Evolutionary conservation across 2,888 invertebrate genomes (phyloP).

Genomic region (Xestia c-nigrum): DNA sequence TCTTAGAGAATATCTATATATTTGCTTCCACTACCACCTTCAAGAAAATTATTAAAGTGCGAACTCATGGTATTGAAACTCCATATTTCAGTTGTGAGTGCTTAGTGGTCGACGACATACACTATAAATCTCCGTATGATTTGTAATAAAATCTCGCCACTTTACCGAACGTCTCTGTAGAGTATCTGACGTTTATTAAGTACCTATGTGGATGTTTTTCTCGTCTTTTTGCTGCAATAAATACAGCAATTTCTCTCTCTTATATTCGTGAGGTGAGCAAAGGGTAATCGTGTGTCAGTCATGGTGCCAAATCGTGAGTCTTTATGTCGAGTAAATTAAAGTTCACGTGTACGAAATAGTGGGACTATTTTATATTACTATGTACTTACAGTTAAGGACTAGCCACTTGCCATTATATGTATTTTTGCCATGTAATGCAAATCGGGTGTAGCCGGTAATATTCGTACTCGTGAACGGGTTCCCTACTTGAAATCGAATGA

Average conservation of each 20-base stretch:
- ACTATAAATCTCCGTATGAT: constrained; percentile 79
- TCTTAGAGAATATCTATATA: constrained; percentile 6
- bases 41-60: constrained; percentile 55
- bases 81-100: constrained; percentile 74
- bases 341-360: not conserved
- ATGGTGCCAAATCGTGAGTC: constrained; percentile 54
- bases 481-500: no score
- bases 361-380: not conserved
- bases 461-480: no score
- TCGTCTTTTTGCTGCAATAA: constrained; percentile 53
- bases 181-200: constrained; percentile 59
- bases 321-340: constrained; percentile 36
- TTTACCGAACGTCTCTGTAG: constrained; percentile 65
- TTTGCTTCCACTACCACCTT: constrained; percentile 16
- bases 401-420: no score
- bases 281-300: constrained; percentile 62
- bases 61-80: constrained; percentile 69
- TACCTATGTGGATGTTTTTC: constrained; percentile 53
- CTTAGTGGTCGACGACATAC: constrained; percentile 74
- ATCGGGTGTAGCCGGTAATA: no score
- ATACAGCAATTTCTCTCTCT: constrained; percentile 56
- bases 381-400: not conserved
- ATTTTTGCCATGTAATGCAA: no score
- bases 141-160: constrained; percentile 76
- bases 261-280: constrained; percentile 57